A percentile compares a stretch with the other conserved stretches of the same genome.
phyloP scores from a whole-genome alignment of 2,888 invertebrate species.

The Latheticus oryzae region DNA sequence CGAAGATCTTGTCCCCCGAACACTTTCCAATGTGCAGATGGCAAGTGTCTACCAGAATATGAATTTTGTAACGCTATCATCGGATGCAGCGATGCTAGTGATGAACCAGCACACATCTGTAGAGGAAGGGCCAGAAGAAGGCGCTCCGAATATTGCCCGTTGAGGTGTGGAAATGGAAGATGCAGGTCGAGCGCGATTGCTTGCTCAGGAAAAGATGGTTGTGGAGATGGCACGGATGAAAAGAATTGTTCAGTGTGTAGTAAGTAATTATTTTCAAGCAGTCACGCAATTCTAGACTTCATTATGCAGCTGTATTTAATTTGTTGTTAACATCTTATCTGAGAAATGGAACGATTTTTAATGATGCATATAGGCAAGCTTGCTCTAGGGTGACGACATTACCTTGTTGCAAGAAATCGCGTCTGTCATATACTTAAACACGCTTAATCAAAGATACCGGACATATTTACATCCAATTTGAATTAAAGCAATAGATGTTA shows the following conservation, averaged over 20 bases:
- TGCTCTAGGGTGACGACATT: no score
- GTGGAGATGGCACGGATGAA: conserved; percentile 92
- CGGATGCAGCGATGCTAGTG: conserved; percentile 85
- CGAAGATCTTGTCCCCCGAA: conserved; percentile 77
- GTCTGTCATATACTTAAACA: no score
- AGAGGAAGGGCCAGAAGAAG: conserved; percentile 69
- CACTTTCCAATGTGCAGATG: conserved; percentile 87
- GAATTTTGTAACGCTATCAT: conserved; percentile 93
- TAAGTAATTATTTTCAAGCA: no score
- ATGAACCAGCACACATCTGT: conserved; percentile 86
- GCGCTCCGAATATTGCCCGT: conserved; percentile 77
- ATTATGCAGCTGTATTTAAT: no score
- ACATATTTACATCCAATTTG: no score
- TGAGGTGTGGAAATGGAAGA: conserved; percentile 87
- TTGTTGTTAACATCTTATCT: no score
- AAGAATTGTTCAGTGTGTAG: conserved; percentile 86
- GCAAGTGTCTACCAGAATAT: conserved; percentile 89
- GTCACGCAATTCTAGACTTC: no score
- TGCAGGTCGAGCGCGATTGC: conserved; percentile 90
- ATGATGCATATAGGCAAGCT: no score
- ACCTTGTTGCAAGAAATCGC: no score
- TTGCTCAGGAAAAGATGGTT: conserved; percentile 91
- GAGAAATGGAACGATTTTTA: no score
- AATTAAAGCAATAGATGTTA: no score
- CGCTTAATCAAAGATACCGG: no score